Evolutionary conservation across 2,113 vertebrate genomes (phyloP), one percentile per base, ranked within the genome.

Genomic region (Colaptes auratus): DNA sequence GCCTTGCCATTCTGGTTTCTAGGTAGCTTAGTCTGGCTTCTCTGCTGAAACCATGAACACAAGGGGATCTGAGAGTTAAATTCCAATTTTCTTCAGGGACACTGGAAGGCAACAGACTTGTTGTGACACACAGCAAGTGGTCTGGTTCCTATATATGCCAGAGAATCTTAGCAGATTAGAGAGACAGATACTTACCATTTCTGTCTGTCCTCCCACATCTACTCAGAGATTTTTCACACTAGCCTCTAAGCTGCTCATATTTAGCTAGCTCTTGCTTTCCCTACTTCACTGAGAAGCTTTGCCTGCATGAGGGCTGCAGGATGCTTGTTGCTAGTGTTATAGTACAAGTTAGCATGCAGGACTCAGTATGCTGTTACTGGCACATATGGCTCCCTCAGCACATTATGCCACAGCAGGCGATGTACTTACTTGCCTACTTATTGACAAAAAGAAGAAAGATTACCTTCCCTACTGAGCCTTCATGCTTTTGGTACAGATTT

Each of bases 381-480:
- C 44, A 91, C 65, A 61, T 16, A 75, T 1, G 9, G 89, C 67
- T 88, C 72, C 84, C 88, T 69, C 91, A 89, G 65, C 89, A 80
- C 3, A 14, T n/a, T 50, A 19, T 30, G 35, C 79, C 79, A 58
- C 79, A 93, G 91, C 82, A 92, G 89, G 88, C 88, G 65, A 33
- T 20, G 65, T 74, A 83, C 69, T 95, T 74, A 82, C 69, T 88
- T 92, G 75, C 69, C 79, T 88, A 25, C 56, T 86, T 89, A 78
- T 12, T 92, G 86, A 78, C 48, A 83, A 78, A 92, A 77, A 61
- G 39, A n/a, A 74, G 53, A 86, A 82, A 83, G 48, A 95, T 35
- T 91, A 72, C 44, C 46, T 92, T 95, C 53, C 88, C 82, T 56
- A 67, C 75, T 25, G 85, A 80, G 61, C 28, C 90, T 91, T 86